Base-by-base conservation (phyloP, 1,140 invertebrate species). In the Cherax destructor region DNA sequence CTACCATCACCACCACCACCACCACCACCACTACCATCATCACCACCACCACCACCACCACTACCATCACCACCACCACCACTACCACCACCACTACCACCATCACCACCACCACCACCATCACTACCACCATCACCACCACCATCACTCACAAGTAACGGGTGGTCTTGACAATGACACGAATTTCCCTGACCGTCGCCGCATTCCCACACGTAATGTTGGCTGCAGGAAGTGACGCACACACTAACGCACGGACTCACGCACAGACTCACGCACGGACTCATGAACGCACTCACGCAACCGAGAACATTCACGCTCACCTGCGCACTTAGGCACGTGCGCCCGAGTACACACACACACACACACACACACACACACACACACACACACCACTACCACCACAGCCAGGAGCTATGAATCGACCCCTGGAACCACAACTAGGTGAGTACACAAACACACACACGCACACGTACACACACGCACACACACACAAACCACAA, bases 181-280 rank as follows among this genome's bases (percentile, higher is more conserved):
- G 13, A 69, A 18, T 18, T 69, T 41, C 30, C 30, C 30, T 41
- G 30, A 41, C 30, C 30, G 30, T 41, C 30, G 30, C 30, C 30
- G 30, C 30, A 41, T 41, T 41, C 30, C 30, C 30, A 41, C 30
- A 41, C 30, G 30, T 41, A 41, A 41, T 41, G 30, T 41, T 41
- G 56, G 3, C 56, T 11, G 3, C 76, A 77, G 11, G 30, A 18
- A 77, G 18, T n/a, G 18, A 77, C 76, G 30, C 76, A 77, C 76
- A 77, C 76, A 77, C 76, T n/a, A 6, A 77, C 76, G 30, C 76
- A 77, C 76, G 30, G 18, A 13, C 76, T n/a, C 76, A 10, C n/a
- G 30, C 76, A 77, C 76, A 30, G 18, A 77, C 76, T n/a, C 76
- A 77, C 76, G 30, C 76, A 77, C 76, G 30, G 9, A 59, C 56